Conservation (phyloP, 2,888 invertebrate species). For the Ornithoptera priamus region DNA sequence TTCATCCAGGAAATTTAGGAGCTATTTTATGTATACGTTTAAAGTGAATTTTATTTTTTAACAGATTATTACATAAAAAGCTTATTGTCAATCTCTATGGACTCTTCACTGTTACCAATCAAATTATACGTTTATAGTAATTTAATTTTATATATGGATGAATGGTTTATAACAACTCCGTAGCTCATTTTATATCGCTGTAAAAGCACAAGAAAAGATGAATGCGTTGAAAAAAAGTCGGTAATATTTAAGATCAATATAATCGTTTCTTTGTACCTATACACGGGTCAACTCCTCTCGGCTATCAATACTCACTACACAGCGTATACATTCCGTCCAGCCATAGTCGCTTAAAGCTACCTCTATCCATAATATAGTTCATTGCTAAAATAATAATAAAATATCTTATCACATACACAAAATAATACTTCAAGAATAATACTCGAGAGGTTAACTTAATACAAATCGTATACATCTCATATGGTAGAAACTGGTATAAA, state of each 20-base stretch:
- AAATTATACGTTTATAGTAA: too few species aligned
- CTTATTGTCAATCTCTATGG: too few species aligned
- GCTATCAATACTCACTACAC: conserved; percentile 69
- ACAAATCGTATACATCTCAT: conserved; percentile 68
- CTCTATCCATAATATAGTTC: conserved; percentile 65
- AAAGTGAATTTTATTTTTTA: too few species aligned
- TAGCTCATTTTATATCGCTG: not conserved
- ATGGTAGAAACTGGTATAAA: conserved; percentile 53
- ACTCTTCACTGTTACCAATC: too few species aligned
- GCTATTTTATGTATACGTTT: too few species aligned
- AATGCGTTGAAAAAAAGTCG: conserved; percentile 35
- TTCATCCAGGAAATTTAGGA: too few species aligned
- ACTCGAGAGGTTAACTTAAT: conserved; percentile 70
- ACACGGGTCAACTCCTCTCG: conserved; percentile 60
- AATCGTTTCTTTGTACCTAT: conserved; percentile 78
- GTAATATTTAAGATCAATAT: conserved; percentile 69
- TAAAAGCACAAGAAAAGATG: not conserved
- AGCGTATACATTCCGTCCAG: conserved; percentile 66
- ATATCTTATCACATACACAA: conserved; percentile 75
- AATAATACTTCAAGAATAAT: conserved; percentile 78
- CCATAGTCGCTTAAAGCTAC: conserved; percentile 68
- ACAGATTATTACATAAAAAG: too few species aligned
- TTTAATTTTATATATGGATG: too few species aligned
- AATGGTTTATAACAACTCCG: not conserved
- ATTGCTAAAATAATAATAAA: conserved; percentile 70